Evolutionary conservation across 1,140 invertebrate species (phyloP), one percentile per base, ranked within the genome.

Genomic region (Listronotus bonariensis): DNA sequence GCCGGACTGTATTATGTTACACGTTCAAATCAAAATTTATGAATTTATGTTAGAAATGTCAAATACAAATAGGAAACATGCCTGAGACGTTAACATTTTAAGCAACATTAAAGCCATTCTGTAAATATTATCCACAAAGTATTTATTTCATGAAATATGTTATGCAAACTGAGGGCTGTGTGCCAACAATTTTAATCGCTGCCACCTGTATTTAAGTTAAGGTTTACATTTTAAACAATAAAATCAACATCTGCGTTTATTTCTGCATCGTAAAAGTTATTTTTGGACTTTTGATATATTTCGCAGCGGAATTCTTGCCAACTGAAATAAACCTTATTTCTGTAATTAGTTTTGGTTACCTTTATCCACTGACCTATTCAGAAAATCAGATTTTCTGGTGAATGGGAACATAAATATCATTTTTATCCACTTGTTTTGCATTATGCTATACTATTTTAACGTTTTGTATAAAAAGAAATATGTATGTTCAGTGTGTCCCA

Each of bases 221-320:
- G 8, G 55, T 58, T 58, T 58, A 58, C 55, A 48, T 58, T 58
- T 58, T 48, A 42, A 48, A 58, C 55, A 48, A 58, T 58, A 58
- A 58, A 58, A 41, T 58, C 31, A 38, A 48, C 55, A 58, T 58
- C 55, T 58, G 55, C 12, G 40, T 41, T 20, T 42, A 55, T 40
- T 55, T 55, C 40, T 55, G 40, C 43, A 58, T 38, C 43, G 38
- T 58, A 58, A 48, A 58, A 58, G 43, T 43, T 58, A 58, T 58
- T 58, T 58, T 36, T 11, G 55, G 41, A 12, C 55, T 14, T 48
- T 56, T 53, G 51, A 53, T 51, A 51, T 20, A 53, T 53, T 53
- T 53, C 51, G 51, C 51, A 53, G 51, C 45, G 10, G 45, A 48
- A 48, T 18, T 9, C 6, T 20, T 48, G 45, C 45, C 45, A 48